Conservation (phyloP, 1,140 invertebrate species). For the Trichomalopsis sarcophagae region DNA sequence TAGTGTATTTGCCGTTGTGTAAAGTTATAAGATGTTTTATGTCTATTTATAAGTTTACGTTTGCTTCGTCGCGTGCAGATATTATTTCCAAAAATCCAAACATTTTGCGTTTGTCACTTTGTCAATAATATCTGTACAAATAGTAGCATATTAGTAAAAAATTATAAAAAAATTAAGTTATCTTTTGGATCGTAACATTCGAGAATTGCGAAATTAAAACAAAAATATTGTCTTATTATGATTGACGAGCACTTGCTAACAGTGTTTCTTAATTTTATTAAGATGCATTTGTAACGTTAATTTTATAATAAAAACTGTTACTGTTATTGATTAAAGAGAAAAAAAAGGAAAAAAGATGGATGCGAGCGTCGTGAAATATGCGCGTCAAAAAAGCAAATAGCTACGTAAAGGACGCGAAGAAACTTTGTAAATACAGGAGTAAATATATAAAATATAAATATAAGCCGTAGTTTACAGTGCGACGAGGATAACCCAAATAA, state of each 20-base stretch:
- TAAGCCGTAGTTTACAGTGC: slow-evolving; percentile 42
- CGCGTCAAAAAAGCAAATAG: not conserved
- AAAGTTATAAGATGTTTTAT: not conserved
- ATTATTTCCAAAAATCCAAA: not conserved
- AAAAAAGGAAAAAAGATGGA: not conserved
- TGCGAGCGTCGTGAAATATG: not conserved
- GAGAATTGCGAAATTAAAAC: not conserved
- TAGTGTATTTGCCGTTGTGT: not conserved
- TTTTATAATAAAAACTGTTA: slow-evolving; percentile 22
- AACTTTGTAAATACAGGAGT: slow-evolving; percentile 50
- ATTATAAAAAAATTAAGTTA: not conserved
- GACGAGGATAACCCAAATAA: slow-evolving; percentile 22
- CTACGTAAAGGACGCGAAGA: slow-evolving; percentile 38
- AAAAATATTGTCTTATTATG: not conserved
- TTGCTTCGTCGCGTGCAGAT: not conserved
- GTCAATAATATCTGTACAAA: not conserved
- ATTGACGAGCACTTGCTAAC: not conserved
- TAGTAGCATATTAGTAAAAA: not conserved
- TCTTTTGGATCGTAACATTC: no score
- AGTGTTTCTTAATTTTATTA: not conserved
- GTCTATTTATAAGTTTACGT: not conserved
- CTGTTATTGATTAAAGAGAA: not conserved
- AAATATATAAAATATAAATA: slow-evolving; percentile 48
- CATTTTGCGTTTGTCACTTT: not conserved
- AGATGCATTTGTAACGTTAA: not conserved